Evolutionary conservation across 1,140 invertebrate genomes (phyloP), one percentile per base, ranked within the genome.

Genomic region (Pollicipes pollicipes): DNA sequence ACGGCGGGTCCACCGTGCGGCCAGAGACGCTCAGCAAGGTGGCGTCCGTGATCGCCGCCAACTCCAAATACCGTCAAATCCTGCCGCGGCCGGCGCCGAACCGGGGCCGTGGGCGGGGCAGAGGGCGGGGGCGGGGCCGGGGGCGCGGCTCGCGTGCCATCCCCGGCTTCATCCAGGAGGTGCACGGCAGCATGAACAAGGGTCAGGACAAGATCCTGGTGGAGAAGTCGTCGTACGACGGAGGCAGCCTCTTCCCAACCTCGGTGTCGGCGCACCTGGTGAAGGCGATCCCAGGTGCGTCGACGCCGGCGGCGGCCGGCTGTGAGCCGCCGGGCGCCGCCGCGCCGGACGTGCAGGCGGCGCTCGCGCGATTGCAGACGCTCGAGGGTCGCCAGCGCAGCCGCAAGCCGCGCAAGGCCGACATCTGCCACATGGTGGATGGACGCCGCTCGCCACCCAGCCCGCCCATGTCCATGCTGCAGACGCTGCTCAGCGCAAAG

Each of bases 281-380:
- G 93, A 91, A 76, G 90, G 90, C 0, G 90, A 93, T 76, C 92
- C 93, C 72, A 93, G 90, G 74, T 90, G 92, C 76, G 79, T 93
- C n/a, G 92, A 93, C 74, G n/a, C 35, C 63, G 32, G 37, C 68
- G 17, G 35, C 63, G 8, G 37, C 17, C 30, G 26, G 26, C 31
- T 13, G 27, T 31, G 45, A 66, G 70, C 68, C 68, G 70, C 27
- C 71, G 69, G 37, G 66, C 66, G 69, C 66, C 67, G 35, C 68
- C 69, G 2, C 86, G 87, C n/a, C n/a, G n/a, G n/a, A n/a, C n/a
- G n/a, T n/a, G n/a, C n/a, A n/a, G n/a, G 70, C 37, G 45, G 70
- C 63, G 67, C 70, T 28, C 67, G 35, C 17, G 45, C 70, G 63
- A 63, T 32, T 70, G 28, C 70, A 75, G 87, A 88, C 70, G 70